Evolutionary conservation across 2,888 invertebrate genomes (phyloP).

Genomic region (Andrena dorsata): DNA sequence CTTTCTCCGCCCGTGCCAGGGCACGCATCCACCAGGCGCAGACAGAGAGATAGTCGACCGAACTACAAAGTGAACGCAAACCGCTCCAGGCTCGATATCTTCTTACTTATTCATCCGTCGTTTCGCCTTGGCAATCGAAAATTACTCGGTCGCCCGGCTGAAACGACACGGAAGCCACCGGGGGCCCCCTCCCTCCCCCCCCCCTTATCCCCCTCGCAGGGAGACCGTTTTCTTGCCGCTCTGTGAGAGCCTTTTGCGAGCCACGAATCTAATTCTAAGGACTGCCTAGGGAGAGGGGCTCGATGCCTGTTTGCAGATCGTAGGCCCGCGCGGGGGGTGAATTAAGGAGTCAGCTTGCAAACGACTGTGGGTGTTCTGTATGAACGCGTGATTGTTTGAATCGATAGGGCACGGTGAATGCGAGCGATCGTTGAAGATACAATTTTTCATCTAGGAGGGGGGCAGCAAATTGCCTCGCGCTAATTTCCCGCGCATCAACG

Average conservation of each 20-base stretch:
- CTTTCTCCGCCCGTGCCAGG: constrained; percentile 33
- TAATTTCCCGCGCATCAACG: background rate
- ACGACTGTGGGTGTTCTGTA: background rate
- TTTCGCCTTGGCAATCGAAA: constrained; percentile 79
- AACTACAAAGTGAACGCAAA: constrained; percentile 82
- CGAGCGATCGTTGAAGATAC: background rate
- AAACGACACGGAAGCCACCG: constrained; percentile 24
- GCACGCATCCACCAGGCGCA: constrained; percentile 56
- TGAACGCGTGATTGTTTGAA: background rate
- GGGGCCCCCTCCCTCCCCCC: too few relatives aligned
- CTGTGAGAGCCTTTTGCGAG: constrained; percentile 63
- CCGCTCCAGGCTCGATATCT: constrained; percentile 82
- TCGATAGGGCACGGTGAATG: background rate
- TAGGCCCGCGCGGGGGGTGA: background rate
- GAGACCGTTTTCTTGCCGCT: background rate
- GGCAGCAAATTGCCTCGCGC: too few relatives aligned
- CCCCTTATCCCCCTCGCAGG: background rate
- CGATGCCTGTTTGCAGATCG: constrained; percentile 22
- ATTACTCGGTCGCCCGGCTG: constrained; percentile 67
- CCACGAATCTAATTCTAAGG: constrained; percentile 63
- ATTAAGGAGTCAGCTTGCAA: constrained; percentile 34
- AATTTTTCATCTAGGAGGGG: background rate
- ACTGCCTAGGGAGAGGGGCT: constrained; percentile 2
- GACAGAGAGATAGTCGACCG: constrained; percentile 50
- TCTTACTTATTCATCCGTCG: constrained; percentile 84